A percentile compares a stretch with the other conserved stretches of the same genome.
phyloP scores from a whole-genome alignment of 2,888 invertebrate genomes.

The Napeogenes inachia region DNA sequence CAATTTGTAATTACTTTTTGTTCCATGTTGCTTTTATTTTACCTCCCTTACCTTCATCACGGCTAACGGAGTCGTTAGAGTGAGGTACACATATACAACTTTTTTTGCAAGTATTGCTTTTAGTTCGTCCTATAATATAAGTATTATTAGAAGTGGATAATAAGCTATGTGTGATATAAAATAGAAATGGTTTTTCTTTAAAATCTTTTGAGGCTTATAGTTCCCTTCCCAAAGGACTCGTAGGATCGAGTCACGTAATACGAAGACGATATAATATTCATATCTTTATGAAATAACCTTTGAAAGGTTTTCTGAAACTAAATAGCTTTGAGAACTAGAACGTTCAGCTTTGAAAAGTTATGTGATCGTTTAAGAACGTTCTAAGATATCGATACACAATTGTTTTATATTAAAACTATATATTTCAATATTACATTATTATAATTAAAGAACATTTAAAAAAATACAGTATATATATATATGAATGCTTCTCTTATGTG shows the following conservation, averaged over 20 bases:
- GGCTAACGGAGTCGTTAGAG: constrained; percentile 12
- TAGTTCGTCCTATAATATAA: constrained; percentile 15
- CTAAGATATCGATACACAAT: too few relatives aligned
- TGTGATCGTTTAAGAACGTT: too few relatives aligned
- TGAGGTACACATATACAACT: constrained; percentile 13
- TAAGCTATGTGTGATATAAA: background rate
- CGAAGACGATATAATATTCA: constrained; percentile 26
- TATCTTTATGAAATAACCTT: constrained; percentile 21
- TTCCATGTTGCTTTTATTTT: constrained; percentile 8
- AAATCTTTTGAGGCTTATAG: background rate
- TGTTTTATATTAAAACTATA: too few relatives aligned
- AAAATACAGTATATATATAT: too few relatives aligned
- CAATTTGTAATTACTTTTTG: constrained; percentile 14
- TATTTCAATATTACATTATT: too few relatives aligned
- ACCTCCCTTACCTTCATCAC: constrained; percentile 14
- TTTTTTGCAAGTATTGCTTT: constrained; percentile 13
- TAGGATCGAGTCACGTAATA: constrained; percentile 24
- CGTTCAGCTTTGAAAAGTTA: too few relatives aligned
- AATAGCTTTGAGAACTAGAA: background rate
- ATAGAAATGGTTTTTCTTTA: background rate
- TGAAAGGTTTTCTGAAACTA: constrained; percentile 6
- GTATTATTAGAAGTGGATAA: background rate
- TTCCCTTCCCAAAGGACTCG: constrained; percentile 21
- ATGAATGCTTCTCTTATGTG: too few relatives aligned
- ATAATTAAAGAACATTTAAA: too few relatives aligned